A percentile compares a stretch with the other conserved stretches of the same genome.
phyloP scores from a whole-genome alignment of 2,888 invertebrate genomes.

The Cerceris ruficornis region DNA sequence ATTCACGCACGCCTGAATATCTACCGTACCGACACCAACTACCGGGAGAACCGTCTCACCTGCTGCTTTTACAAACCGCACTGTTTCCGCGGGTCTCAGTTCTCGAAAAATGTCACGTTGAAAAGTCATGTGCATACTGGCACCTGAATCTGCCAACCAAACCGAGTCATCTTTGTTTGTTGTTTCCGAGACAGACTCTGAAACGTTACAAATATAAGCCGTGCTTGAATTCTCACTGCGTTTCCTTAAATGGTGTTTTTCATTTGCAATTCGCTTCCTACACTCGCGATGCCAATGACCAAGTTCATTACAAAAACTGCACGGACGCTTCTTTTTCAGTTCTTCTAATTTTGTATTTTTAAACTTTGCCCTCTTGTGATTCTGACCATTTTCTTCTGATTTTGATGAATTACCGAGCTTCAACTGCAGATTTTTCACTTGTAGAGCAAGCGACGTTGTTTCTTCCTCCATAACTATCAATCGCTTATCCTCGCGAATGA shows the following conservation, averaged over 20 bases:
- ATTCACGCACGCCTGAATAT: constrained; percentile 20
- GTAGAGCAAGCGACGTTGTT: constrained; percentile 5
- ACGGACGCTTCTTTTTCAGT: constrained; percentile 17
- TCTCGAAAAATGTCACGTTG: constrained; percentile 33
- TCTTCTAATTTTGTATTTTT: constrained; percentile 14
- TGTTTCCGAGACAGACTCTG: not conserved
- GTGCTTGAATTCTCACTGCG: too few relatives aligned
- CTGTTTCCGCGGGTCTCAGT: constrained; percentile 13
- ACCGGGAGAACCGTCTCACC: constrained; percentile 21
- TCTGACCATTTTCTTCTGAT: not conserved
- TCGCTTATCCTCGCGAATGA: constrained; percentile 22
- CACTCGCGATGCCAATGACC: constrained; percentile 41
- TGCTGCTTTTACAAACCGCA: constrained; percentile 25
- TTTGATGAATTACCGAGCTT: not conserved
- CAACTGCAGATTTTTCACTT: not conserved
- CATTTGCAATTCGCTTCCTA: constrained; percentile 14
- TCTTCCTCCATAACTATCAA: not conserved
- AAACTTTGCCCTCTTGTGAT: constrained; percentile 2
- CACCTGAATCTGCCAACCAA: constrained; percentile 48
- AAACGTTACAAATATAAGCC: too few relatives aligned
- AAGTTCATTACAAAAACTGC: constrained; percentile 12
- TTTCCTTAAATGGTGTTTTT: too few relatives aligned
- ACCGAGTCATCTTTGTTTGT: constrained; percentile 24
- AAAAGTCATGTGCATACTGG: constrained; percentile 47
- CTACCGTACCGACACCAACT: constrained; percentile 31